These are phyloP conservation scores for Macropis europaea DNA, from an alignment of 2,888 invertebrate species.

Conservation along the genomic window DNA sequence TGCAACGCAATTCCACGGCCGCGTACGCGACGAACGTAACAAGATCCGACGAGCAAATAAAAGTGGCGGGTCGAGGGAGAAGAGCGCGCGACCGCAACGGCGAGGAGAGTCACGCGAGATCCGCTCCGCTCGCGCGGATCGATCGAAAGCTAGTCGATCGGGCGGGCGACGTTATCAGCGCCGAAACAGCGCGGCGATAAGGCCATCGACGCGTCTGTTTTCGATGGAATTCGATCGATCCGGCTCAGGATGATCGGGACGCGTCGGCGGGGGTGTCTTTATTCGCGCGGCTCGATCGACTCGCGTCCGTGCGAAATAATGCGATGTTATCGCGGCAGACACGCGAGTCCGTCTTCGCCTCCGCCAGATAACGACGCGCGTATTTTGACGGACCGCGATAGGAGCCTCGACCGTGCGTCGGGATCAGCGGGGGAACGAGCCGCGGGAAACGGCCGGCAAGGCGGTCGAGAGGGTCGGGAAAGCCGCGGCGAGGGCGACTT, in stretches of 20 bases:
- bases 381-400: slow-evolving; percentile 56
- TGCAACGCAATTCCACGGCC: slow-evolving; percentile 6
- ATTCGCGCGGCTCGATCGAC: slow-evolving; percentile 41
- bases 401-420: slow-evolving; percentile 9
- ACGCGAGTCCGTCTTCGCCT: slow-evolving; percentile 48
- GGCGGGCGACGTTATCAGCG: slow-evolving; percentile 63
- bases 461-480: too few species aligned
- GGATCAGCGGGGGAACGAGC: slow-evolving; percentile 5
- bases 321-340: slow-evolving; percentile 55
- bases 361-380: slow-evolving; percentile 54
- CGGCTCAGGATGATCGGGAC: slow-evolving; percentile 64
- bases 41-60: slow-evolving; percentile 12
- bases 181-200: slow-evolving; percentile 68
- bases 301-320: slow-evolving; percentile 30
- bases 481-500: too few species aligned
- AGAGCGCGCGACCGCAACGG: slow-evolving; percentile 23
- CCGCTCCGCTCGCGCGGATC: slow-evolving; percentile 43
- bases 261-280: slow-evolving; percentile 30
- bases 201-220: slow-evolving; percentile 68
- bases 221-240: slow-evolving; percentile 76
- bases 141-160: neutral
- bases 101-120: slow-evolving; percentile 28
- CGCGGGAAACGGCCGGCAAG: too few species aligned
- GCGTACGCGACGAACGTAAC: slow-evolving; percentile 17
- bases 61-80: neutral